Evolutionary conservation across 2,797 vertebrate species (phyloP), one percentile per base, ranked within the genome.

Genomic region (Lycodopsis pacificus): DNA sequence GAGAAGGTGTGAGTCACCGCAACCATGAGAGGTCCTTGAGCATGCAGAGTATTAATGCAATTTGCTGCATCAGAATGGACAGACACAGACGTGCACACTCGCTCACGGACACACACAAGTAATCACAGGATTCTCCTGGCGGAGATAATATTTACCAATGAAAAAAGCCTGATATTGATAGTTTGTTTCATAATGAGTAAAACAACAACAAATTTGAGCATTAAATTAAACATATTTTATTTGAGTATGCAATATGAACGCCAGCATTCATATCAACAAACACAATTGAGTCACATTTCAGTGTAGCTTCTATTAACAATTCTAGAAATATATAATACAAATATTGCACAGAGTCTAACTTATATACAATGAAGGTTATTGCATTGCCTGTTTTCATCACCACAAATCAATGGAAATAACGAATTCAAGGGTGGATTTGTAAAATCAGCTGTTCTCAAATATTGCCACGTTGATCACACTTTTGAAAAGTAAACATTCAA

Each of bases 181-280:
- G 15, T 78, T 53, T 20, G 15, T 78, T 53, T 20, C 3, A 44
- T 66, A 17, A 71, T 56, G 40, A 64, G 59, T 51, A 44, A 54
- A 19, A 14, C 22, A 15, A 10, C 27, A 32, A 14, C 12, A 61
- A 7, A 44, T 22, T 11, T 51, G 0, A 46, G 13, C 27, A 54
- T 73, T 69, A n/a, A 68, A 63, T 71, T 58, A 44, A 53, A 53
- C 69, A 89, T 75, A 1, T 46, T 81, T 77, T 73, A 81, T 76
- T 71, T 65, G 6, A 42, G 12, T n/a, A 19, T 64, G 2, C 62
- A n/a, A 73, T 25, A 86, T 88, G 91, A 93, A 95, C 65, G 94
- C 95, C 94, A 77, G 94, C 94, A 94, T 89, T 92, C 92, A 94
- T 71, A 77, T 73, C 22, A 78, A 65, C 14, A 86, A 71, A 73